Evolutionary conservation across 2,888 invertebrate species (phyloP).

Genomic region (Lepidocyrtinus sp.): DNA sequence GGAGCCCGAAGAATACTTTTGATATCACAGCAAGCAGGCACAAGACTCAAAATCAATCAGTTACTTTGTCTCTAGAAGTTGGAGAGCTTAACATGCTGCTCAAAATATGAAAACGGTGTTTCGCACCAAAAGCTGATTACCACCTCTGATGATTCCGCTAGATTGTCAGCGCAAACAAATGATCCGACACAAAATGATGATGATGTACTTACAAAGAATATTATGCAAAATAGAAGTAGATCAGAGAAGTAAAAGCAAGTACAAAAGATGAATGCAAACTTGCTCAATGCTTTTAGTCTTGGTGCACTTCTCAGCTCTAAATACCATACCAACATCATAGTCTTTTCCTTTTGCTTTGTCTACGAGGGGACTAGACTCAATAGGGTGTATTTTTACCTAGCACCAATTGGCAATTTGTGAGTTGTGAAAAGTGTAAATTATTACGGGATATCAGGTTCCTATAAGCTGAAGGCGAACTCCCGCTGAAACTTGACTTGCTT

Average conservation of each 20-base stretch:
- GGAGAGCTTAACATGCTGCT: not conserved
- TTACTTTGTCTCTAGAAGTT: conserved; percentile 1
- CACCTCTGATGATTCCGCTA: conserved; percentile 26
- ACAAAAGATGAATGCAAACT: no score
- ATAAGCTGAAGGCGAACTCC: not conserved
- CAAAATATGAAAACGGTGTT: conserved; percentile 10
- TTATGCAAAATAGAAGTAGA: not conserved
- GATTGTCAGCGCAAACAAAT: not conserved
- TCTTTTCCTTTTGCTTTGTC: no score
- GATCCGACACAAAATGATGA: conserved; percentile 7
- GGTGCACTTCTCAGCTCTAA: conserved; percentile 1
- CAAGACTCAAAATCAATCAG: not conserved
- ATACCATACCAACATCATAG: not conserved
- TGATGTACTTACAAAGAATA: not conserved
- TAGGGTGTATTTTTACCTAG: no score
- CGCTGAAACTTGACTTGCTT: conserved; percentile 18
- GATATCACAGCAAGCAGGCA: conserved; percentile 1
- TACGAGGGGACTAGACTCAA: no score
- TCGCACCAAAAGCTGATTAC: conserved; percentile 12
- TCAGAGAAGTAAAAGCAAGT: no score
- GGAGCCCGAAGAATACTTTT: not conserved
- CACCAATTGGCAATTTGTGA: conserved; percentile 22
- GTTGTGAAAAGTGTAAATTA: conserved; percentile 23
- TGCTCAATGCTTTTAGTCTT: no score
- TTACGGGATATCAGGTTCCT: conserved; percentile 24